These are phyloP conservation scores for Cotesia typhae DNA, from an alignment of 1,140 invertebrate genomes.

Conservation along the genomic window DNA sequence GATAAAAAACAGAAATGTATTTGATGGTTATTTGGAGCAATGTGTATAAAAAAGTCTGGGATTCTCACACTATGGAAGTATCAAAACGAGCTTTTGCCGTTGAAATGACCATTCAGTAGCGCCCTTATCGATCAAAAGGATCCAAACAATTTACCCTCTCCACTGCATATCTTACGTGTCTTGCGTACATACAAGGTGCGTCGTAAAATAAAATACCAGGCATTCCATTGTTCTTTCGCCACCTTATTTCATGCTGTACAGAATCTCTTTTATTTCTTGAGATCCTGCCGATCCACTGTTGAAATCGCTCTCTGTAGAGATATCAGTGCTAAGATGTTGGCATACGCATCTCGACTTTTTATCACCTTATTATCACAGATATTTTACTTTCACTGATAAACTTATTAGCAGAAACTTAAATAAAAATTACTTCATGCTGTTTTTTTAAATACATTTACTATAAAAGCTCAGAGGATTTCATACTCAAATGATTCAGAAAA, in stretches of 20 bases:
- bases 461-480: too few relatives aligned
- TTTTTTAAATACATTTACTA: too few relatives aligned
- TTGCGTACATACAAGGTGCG: constrained; percentile 16
- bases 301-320: constrained; percentile 4
- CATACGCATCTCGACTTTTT: too few relatives aligned
- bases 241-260: background rate
- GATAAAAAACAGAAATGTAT: constrained; percentile 37
- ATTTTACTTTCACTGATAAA: too few relatives aligned
- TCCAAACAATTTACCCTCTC: constrained; percentile 24
- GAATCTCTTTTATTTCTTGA: background rate
- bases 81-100: constrained; percentile 12
- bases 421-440: too few relatives aligned
- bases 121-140: constrained; percentile 48
- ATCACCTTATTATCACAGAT: too few relatives aligned
- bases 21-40: constrained; percentile 29
- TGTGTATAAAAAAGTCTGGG: background rate
- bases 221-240: constrained; percentile 12
- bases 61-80: background rate
- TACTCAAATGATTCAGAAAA: too few relatives aligned
- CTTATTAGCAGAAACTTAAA: too few relatives aligned
- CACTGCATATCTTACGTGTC: constrained; percentile 38
- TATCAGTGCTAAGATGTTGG: too few relatives aligned
- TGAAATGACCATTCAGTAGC: constrained; percentile 38
- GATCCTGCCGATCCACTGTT: background rate
- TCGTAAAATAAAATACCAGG: constrained; percentile 15